These are phyloP conservation scores for Eupithecia tripunctaria DNA, from an alignment of 2,888 invertebrate genomes.

Conservation along the genomic window DNA sequence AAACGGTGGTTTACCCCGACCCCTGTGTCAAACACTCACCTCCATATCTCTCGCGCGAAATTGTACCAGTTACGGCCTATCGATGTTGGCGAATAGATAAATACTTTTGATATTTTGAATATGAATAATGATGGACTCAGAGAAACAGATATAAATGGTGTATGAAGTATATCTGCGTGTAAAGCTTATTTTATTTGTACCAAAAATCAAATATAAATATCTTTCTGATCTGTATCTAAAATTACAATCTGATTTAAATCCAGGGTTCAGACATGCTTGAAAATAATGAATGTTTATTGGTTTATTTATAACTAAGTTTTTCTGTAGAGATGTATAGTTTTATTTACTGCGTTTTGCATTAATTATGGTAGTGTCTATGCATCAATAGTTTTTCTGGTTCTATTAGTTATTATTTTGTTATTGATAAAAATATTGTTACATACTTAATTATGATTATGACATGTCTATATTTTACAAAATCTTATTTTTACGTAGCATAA, in stretches of 20 bases:
- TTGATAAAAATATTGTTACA: slow-evolving; percentile 31
- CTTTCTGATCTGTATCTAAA: slow-evolving; percentile 32
- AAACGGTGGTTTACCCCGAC: slow-evolving; percentile 39
- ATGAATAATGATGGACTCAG: slow-evolving; percentile 34
- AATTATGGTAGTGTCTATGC: slow-evolving; percentile 13
- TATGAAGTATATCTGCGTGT: slow-evolving; percentile 38
- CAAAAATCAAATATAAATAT: slow-evolving; percentile 40
- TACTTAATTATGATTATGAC: slow-evolving; percentile 17
- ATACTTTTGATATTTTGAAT: slow-evolving; percentile 43
- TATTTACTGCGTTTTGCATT: slow-evolving; percentile 27
- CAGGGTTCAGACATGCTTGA: slow-evolving; percentile 15
- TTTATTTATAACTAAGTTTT: slow-evolving; percentile 25
- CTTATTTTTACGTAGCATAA: slow-evolving; percentile 20
- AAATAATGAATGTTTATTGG: slow-evolving; percentile 18
- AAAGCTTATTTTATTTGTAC: slow-evolving; percentile 45
- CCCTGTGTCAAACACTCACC: not conserved
- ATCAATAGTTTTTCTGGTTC: slow-evolving; percentile 36
- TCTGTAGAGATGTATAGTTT: slow-evolving; percentile 27
- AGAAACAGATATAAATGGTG: slow-evolving; percentile 27
- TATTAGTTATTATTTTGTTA: slow-evolving; percentile 31
- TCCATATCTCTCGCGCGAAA: slow-evolving; percentile 33
- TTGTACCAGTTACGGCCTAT: slow-evolving; percentile 31
- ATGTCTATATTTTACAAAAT: slow-evolving; percentile 25
- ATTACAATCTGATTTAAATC: slow-evolving; percentile 26
- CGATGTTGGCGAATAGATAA: slow-evolving; percentile 32